These are phyloP conservation scores for Anarhynchus alexandrinus DNA, from an alignment of 2,113 vertebrate species.

Conservation along the genomic window DNA sequence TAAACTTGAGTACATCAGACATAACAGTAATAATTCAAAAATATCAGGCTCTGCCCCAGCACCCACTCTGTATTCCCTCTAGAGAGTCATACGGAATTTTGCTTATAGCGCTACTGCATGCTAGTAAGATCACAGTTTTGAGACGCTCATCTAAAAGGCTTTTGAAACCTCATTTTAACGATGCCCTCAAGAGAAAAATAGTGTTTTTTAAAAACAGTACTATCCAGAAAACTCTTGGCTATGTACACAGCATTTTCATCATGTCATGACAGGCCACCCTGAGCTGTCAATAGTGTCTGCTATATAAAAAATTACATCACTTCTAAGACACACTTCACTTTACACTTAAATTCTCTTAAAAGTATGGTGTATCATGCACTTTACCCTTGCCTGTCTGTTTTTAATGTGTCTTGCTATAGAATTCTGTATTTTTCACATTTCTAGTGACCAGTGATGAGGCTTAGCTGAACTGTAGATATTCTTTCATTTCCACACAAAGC, in stretches of 20 bases:
- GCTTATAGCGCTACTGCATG: neutral
- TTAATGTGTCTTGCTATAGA: neutral
- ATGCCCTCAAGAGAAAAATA: constrained; percentile 11
- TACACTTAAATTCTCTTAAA: constrained; percentile 25
- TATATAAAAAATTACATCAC: constrained; percentile 20
- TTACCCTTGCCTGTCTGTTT: neutral
- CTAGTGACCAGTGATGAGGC: neutral
- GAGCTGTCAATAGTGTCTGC: constrained; percentile 3
- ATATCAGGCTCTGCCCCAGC: neutral
- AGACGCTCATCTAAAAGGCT: neutral
- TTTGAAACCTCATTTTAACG: constrained; percentile 1
- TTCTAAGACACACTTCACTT: neutral
- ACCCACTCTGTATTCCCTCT: neutral
- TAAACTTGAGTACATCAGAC: neutral
- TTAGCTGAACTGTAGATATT: neutral
- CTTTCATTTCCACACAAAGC: neutral
- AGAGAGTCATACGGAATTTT: neutral
- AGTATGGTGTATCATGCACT: neutral
- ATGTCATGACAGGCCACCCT: neutral
- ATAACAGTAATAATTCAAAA: constrained; percentile 24
- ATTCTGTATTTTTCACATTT: constrained; percentile 6
- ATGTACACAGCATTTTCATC: constrained; percentile 2
- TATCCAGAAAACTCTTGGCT: neutral
- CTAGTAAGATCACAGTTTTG: neutral
- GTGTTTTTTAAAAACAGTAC: neutral